Base-by-base conservation (phyloP, 2,797 vertebrate species). In the Chloroceryle inda region DNA sequence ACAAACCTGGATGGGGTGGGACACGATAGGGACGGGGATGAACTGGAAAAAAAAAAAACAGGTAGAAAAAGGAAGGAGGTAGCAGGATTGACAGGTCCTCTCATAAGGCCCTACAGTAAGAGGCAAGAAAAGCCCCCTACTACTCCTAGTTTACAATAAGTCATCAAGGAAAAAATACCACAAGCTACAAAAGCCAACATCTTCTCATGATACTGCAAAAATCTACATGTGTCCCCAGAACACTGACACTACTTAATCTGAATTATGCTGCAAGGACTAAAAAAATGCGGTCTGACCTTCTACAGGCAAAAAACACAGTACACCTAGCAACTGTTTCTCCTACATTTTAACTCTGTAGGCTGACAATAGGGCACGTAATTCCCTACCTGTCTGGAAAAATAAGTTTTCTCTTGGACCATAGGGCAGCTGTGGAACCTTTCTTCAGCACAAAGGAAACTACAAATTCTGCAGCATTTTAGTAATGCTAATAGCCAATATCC, bases 41-140 rank as follows among this genome's bases (percentile, higher is more conserved):
- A 79, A 59, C 0, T 33, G 27, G 11, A 11, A 6, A 6, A 58
- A 4, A 4, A 6, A 35, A 35, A 35, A 35, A 35, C 45, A 4
- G 7, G 21, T 2, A 26, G 24, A 35, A 79, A 16, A 42, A 5
- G 11, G 26, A 77, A 59, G 19, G 40, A 72, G n/a, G 27, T 42
- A 38, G 22, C 13, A 89, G 24, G 21, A 84, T 3, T 71, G 63
- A 63, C 17, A 80, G 20, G 11, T n/a, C 29, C 38, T 38, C 26
- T 35, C 64, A 89, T 9, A 38, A 69, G 14, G n/a, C 31, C 38
- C 50, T 55, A 47, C 35, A 94, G 38, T 7, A 52, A 90, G 71
- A 64, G 21, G n/a, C 45, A 87, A 24, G 35, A 8, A 17, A 89
- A 66, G 47, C 88, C 55, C n/a, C 17, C 58, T 27, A 6, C 22